Base-by-base conservation (phyloP, 2,888 invertebrate species). In the Flexamia atlantica region DNA sequence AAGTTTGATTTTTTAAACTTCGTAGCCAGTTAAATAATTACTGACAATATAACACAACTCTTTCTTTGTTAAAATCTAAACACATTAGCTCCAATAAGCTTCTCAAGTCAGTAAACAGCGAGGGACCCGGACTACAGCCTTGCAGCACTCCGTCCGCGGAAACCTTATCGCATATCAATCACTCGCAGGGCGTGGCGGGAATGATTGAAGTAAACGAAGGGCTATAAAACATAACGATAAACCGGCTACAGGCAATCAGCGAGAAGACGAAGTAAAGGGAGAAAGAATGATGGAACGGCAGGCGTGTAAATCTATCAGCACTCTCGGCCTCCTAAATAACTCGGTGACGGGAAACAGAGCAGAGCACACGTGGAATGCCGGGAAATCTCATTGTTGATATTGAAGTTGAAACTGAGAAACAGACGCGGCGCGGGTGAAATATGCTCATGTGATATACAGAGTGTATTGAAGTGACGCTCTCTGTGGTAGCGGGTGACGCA, bases 241-340 rank as follows among this genome's bases (percentile, higher is more conserved):
- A 57, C 60, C 42, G 84, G 84, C 83, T 82, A 84, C 82, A 83
- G 84, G 68, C 68, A 68, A 68, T 68, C 68, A 68, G 82, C 23
- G 36, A 76, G 83, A 57, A 70, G 68, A 25, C 57, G 70, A 76
- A 68, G 84, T 68, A 57, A 74, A 42, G 42, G 10, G 82, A 81
- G 83, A 84, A 83, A 84, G 85, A 70, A 68, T 42, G 28, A 72
- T 50, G 42, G 74, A 32, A 14, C 23, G 50, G 23, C 57, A 64
- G 46, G 42, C 12, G 50, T 23, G 57, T 57, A 57, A 57, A 57
- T 57, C 57, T 57, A 57, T 57, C 57, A 57, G 57, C 57, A 57
- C 57, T 57, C 57, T 20, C 57, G 57, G 57, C 20, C 57, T 57
- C 57, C 57, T 57, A 57, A 57, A 57, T 57, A 57, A 57, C 57